Evolutionary conservation across 92 coral and sea anemone genomes (phyloP).

Genomic region (Actinostola sp.): DNA sequence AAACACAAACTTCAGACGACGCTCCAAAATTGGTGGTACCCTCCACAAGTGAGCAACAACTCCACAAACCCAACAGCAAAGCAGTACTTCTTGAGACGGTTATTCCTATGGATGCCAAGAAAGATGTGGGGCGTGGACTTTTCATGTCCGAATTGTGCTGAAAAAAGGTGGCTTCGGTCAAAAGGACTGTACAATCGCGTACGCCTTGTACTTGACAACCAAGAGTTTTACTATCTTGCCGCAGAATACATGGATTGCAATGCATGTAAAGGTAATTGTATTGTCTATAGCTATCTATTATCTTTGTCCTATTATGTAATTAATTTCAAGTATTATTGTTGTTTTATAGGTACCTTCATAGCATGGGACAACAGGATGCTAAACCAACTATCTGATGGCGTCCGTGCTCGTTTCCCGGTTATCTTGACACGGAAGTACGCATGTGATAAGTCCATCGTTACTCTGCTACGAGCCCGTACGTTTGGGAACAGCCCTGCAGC

Average conservation of each 20-base stretch:
- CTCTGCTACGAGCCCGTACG: conserved; percentile 43
- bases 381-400: conserved; percentile 24
- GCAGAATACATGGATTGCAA: conserved; percentile 48
- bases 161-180: conserved; percentile 16
- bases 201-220: conserved; percentile 48
- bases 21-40: conserved; percentile 38
- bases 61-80: conserved; percentile 11
- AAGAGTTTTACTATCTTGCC: conserved; percentile 52
- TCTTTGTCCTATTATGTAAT: conserved; percentile 3
- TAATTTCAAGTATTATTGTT: conserved; percentile 1
- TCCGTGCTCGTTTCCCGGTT: conserved; percentile 23
- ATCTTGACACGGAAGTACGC: conserved; percentile 42
- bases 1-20: conserved; percentile 17
- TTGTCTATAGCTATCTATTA: too few species aligned
- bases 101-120: conserved; percentile 61
- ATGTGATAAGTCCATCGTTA: conserved; percentile 30
- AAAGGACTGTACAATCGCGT: conserved; percentile 52
- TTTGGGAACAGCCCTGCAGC: conserved; percentile 46
- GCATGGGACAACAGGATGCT: conserved; percentile 54
- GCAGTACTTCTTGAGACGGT: conserved; percentile 27
- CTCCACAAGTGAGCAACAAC: conserved; percentile 27
- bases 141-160: conserved; percentile 30
- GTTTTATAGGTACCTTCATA: conserved; percentile 30
- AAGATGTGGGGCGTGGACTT: conserved; percentile 45
- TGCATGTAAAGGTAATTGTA: conserved; percentile 28